Evolutionary conservation across 64 coral and sea anemone genomes (phyloP).

Genomic region (Actinia equina): DNA sequence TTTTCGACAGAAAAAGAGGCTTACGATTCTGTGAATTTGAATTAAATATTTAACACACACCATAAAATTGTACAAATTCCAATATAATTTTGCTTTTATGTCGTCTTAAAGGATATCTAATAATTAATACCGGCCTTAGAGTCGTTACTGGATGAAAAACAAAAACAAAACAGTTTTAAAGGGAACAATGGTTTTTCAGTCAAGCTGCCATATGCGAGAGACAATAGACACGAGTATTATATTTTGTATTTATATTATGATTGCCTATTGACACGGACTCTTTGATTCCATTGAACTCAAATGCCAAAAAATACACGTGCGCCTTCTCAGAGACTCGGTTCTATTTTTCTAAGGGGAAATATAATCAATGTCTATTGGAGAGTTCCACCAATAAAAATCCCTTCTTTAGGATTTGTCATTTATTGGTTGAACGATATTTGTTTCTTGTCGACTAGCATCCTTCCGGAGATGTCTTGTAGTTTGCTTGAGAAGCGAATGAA

Average conservation of each 20-base stretch:
- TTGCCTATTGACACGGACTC: conserved; percentile 14
- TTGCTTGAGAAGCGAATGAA: conserved; percentile 6
- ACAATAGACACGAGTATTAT: conserved; percentile 6
- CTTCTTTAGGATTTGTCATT: neutral
- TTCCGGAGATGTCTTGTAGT: conserved; percentile 18
- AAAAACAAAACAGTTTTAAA: neutral
- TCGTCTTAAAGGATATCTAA: neutral
- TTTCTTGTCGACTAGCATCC: neutral
- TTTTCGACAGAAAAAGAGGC: conserved; percentile 9
- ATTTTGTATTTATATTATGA: conserved; percentile 4
- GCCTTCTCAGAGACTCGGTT: neutral
- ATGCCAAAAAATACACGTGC: conserved; percentile 24
- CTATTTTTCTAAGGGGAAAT: neutral
- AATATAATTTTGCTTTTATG: neutral
- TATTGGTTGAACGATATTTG: conserved; percentile 13
- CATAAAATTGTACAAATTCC: neutral
- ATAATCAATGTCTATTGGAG: neutral
- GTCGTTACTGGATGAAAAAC: neutral
- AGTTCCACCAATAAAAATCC: conserved; percentile 5
- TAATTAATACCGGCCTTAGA: too few species aligned
- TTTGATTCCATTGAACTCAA: conserved; percentile 27
- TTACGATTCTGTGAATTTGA: neutral
- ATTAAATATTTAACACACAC: neutral
- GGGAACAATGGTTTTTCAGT: conserved; percentile 4
- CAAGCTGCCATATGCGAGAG: conserved; percentile 13